Base-by-base conservation (phyloP, 2,888 invertebrate species). In the Calameuta pallipes region DNA sequence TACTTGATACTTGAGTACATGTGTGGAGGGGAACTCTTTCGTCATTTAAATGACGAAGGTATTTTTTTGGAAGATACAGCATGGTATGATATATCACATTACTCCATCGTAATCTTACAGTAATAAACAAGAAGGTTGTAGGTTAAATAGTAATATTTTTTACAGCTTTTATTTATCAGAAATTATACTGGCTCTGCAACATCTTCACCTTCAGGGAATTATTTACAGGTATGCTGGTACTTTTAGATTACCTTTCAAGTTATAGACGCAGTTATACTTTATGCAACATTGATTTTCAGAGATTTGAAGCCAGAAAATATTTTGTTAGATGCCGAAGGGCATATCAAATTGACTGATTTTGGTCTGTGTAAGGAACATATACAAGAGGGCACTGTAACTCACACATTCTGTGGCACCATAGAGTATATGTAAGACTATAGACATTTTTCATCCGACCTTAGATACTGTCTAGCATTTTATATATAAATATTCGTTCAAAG, bases 251-350 rank as follows among this genome's bases (percentile, higher is more conserved):
- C 23, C 56, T 56, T 56, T 23, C 23, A 56, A 9, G 23, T 9
- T 56, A 9, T 56, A 6, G 9, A 56, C 9, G 56, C 56, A 9
- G 9, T 23, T 56, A 56, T 23, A 56, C 9, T 23, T 56, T 23
- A 56, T 56, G 56, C 56, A 23, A 56, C 1, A 23, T 56, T 56
- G 6, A 23, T 56, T 56, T 56, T 9, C 23, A 95, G 97, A 92
- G 99, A 99, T 93, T 94, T 99, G 88, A 99, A 99, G 92, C 99
- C 99, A 82, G 99, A 99, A 93, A 99, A 99, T 94, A 98, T 99
- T 85, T 93, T 99, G 77, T 93, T 99, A 85, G 99, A 99, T 93
- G 95, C 96, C 83, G 95, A 96, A 92, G 99, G 99, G 79, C 99
- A 99, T 93, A 98, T 91, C 76, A 91, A 91, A 81, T 80, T 91